Evolutionary conservation across 2,888 invertebrate species (phyloP), one percentile per base, ranked within the genome.

Genomic region (Philereme vetulata): DNA sequence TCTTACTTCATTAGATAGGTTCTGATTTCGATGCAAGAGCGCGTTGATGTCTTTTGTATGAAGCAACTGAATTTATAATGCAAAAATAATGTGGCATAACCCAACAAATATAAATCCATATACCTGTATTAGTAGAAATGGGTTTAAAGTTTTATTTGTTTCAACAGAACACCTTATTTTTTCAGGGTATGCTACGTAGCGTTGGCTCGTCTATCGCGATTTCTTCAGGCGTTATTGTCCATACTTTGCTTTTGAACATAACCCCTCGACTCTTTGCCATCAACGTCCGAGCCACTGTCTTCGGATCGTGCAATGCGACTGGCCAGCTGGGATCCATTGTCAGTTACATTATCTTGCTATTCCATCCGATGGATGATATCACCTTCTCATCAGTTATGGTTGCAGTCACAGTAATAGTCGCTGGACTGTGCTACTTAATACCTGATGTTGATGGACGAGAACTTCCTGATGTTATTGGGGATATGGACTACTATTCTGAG

Each of bases 401-500:
- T 1, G 71, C 65, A 4, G 67, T 82, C 3, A 78, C 78, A 4
- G 38, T 84, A 6, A 60, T 73, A 4, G 60, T 87, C 11, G 66
- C 68, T 36, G 72, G 75, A 7, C 54, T 88, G 43, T 84, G 85
- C 47, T 78, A 80, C 50, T 49, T 82, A 1, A 67, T 90, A 7
- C 84, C 86, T 6, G 80, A 89, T 64, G 83, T 89, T 0, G 90
- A 90, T 67, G 73, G 75, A n/a, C 78, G 90, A 65, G 90, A 91
- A 70, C 61, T 90, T 47, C 90, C 90, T 0, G 90, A 91, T 69
- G 70, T 86, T 33, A 71, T 89, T 49, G 81, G 79, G 51, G 90
- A 91, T 65, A 90, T 90, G 91, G 90, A 90, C 72, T 89, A 88
- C 70, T 91, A 84, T 74, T 82, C 82, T 35, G 90, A 90, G 90